Percentiles rank a stretch among this genome's conserved stretches.
phyloP scores from a whole-genome alignment of 2,797 vertebrate species.

The Trematocara caparti region DNA sequence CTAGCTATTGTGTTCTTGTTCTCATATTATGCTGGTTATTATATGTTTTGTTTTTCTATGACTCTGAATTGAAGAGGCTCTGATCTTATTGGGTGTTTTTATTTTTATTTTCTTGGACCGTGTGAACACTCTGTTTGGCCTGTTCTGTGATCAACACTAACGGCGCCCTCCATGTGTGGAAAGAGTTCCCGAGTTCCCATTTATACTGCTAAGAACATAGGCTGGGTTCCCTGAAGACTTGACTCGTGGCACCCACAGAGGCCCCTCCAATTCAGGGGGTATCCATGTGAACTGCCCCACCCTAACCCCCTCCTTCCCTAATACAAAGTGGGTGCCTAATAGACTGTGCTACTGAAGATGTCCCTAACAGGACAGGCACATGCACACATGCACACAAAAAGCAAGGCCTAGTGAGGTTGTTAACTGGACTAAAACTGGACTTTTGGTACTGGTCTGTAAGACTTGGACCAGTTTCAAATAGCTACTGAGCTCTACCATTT shows the following conservation, averaged over 20 bases:
- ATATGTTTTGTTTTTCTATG: conserved; percentile 72
- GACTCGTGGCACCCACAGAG: conserved; percentile 5
- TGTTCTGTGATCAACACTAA: conserved; percentile 55
- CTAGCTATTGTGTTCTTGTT: conserved; percentile 75
- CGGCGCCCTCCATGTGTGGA: conserved; percentile 33
- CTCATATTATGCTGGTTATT: conserved; percentile 66
- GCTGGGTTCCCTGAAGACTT: conserved; percentile 45
- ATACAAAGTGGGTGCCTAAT: conserved; percentile 6
- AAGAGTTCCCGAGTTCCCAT: conserved; percentile 12
- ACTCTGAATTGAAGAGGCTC: conserved; percentile 69
- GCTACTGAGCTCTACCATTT: conserved; percentile 65
- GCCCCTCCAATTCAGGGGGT: conserved; percentile 17
- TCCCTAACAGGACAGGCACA: conserved; percentile 10
- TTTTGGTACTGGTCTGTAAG: conserved; percentile 49
- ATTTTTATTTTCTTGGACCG: conserved; percentile 27
- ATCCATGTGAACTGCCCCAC: conserved; percentile 23
- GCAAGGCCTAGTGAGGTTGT: conserved; percentile 42
- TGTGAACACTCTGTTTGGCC: conserved; percentile 56
- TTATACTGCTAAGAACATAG: conserved; percentile 39
- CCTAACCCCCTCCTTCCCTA: not conserved
- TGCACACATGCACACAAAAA: conserved; percentile 25
- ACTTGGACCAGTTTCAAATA: conserved; percentile 56
- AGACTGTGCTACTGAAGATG: conserved; percentile 46
- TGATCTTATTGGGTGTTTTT: conserved; percentile 53
- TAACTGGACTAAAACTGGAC: conserved; percentile 57